Evolutionary conservation across 2,888 invertebrate species (phyloP).

Genomic region (Lydus trimaculatus): DNA sequence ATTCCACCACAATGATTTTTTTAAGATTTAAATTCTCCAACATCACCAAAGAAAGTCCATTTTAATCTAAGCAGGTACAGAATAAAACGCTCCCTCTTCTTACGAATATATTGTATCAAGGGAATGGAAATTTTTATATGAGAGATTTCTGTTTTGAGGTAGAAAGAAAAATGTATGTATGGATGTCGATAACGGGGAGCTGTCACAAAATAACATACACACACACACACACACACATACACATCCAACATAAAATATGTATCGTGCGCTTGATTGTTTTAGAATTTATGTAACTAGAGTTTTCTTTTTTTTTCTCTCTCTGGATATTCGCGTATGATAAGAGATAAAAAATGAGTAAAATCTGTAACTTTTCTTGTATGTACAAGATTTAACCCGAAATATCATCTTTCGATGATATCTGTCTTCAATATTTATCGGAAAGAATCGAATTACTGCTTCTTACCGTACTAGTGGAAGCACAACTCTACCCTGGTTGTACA

Average conservation of each 20-base stretch:
- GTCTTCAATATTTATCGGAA: no score
- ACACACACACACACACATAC: no score
- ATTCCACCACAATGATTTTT: neutral
- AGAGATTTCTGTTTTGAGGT: neutral
- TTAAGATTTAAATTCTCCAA: neutral
- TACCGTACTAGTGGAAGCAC: no score
- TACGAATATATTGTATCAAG: neutral
- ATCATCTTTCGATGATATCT: no score
- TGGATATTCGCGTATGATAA: neutral
- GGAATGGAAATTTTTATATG: neutral
- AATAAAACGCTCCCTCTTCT: no score
- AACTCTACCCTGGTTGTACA: no score
- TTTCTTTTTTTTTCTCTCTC: neutral
- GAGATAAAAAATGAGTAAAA: neutral
- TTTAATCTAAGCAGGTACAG: neutral
- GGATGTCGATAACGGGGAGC: neutral
- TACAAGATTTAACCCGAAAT: no score
- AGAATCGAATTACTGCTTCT: no score
- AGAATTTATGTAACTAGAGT: neutral
- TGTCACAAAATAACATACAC: neutral
- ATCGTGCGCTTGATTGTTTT: neutral
- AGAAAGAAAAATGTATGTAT: neutral
- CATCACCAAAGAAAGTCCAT: neutral
- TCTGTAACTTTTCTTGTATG: neutral
- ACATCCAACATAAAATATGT: neutral